Conservation (phyloP, 2,888 invertebrate species). For the Acholoe squamosa region DNA sequence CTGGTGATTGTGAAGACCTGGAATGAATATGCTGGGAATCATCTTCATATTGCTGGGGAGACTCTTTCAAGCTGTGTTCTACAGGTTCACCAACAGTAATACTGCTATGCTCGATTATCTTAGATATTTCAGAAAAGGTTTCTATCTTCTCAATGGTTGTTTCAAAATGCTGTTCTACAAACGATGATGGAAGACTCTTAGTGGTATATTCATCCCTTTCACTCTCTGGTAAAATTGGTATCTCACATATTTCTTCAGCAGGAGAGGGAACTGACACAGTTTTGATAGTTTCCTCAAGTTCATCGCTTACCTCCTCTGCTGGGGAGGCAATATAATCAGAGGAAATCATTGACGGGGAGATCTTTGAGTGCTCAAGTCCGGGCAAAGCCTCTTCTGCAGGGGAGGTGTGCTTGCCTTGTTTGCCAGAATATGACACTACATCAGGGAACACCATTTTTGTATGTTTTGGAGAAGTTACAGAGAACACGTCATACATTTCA, state of each 20-base stretch:
- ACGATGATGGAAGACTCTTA: conserved; percentile 4
- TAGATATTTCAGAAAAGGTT: not conserved
- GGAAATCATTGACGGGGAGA: conserved; percentile 54
- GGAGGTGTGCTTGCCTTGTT: conserved; percentile 48
- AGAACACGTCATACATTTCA: conserved; percentile 46
- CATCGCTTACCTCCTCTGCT: conserved; percentile 45
- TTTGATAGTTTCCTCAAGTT: not conserved
- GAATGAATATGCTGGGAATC: not conserved
- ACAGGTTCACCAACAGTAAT: conserved; percentile 14
- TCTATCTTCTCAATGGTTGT: not conserved
- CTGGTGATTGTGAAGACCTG: not conserved
- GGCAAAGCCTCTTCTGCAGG: conserved; percentile 57
- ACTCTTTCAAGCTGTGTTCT: conserved; percentile 27
- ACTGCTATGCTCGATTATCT: conserved; percentile 37
- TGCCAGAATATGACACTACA: conserved; percentile 37
- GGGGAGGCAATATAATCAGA: conserved; percentile 46
- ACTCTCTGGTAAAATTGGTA: not conserved
- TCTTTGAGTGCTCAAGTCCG: conserved; percentile 42
- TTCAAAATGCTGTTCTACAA: conserved; percentile 15
- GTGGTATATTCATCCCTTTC: not conserved
- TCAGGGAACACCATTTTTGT: conserved; percentile 1
- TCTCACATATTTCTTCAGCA: conserved; percentile 48
- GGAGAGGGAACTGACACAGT: conserved; percentile 45
- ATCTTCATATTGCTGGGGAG: conserved; percentile 43
- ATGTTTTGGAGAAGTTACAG: not conserved